Conservation (phyloP, 2,113 vertebrate genomes). For the Pogonocichla stellata region DNA sequence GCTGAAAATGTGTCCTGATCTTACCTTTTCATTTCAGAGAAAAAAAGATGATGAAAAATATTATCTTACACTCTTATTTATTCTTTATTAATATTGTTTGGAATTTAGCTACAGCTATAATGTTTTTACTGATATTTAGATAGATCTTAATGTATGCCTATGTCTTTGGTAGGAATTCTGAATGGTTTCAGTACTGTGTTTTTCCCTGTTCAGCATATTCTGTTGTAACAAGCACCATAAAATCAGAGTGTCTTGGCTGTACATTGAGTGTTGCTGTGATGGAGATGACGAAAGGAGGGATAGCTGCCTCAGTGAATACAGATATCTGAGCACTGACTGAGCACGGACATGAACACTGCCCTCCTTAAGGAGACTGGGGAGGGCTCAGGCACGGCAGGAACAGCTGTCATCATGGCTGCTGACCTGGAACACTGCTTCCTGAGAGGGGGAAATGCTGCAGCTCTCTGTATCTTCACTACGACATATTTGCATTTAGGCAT, state of each 20-base stretch:
- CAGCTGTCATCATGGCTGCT: neutral
- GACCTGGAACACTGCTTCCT: neutral
- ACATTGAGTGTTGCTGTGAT: neutral
- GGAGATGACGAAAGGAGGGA: neutral
- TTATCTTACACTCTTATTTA: neutral
- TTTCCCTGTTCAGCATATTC: neutral
- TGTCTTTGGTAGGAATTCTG: neutral
- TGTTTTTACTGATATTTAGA: neutral
- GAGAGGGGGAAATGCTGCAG: neutral
- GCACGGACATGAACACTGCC: neutral
- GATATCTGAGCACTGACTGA: neutral
- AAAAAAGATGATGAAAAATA: neutral
- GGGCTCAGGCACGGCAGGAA: neutral
- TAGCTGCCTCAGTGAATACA: neutral
- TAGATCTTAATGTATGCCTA: neutral
- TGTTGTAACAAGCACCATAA: neutral
- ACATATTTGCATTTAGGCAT: neutral
- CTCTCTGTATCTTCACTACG: neutral
- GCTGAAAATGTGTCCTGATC: neutral
- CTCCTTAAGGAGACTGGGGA: neutral
- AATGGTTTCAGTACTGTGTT: neutral
- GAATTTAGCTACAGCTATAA: neutral
- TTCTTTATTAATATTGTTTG: neutral
- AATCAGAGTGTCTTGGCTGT: neutral
- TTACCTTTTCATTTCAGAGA: neutral